Evolutionary conservation across 2,797 vertebrate genomes (phyloP).

Genomic region (Notamacropus eugenii): DNA sequence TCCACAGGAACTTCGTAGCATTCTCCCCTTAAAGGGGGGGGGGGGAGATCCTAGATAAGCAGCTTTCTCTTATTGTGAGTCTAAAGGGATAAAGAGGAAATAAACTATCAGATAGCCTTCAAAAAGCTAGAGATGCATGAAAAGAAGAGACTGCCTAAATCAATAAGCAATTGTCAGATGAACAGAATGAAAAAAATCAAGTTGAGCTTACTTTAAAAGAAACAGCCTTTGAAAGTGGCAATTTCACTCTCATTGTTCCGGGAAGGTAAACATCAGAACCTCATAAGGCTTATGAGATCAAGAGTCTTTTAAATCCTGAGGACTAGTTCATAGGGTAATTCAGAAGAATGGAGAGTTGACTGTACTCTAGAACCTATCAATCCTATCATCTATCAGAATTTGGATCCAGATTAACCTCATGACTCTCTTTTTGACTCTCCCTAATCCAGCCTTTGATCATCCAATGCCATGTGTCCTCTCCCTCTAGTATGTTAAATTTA

Average conservation of each 20-base stretch:
- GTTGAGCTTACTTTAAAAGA: not conserved
- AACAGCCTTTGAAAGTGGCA: not conserved
- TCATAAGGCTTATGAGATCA: not conserved
- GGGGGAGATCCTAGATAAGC: constrained; percentile 28
- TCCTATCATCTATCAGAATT: not conserved
- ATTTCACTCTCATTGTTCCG: not conserved
- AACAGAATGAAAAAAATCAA: not conserved
- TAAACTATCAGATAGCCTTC: constrained; percentile 1
- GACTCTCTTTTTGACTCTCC: not conserved
- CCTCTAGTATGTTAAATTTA: not conserved
- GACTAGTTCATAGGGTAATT: not conserved
- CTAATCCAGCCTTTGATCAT: not conserved
- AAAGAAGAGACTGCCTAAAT: not conserved
- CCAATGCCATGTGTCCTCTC: not conserved
- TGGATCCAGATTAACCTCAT: not conserved
- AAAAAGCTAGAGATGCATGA: constrained; percentile 1
- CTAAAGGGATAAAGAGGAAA: constrained; percentile 28
- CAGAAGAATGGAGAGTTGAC: not conserved
- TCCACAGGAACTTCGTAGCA: constrained; percentile 1
- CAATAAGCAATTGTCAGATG: not conserved
- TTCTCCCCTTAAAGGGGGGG: not conserved
- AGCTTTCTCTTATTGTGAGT: not conserved
- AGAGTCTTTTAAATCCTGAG: not conserved
- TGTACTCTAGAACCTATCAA: not conserved
- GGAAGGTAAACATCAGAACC: not conserved